phyloP scores from a whole-genome alignment of 2,113 vertebrate genomes.

The Vulpes vulpes region DNA sequence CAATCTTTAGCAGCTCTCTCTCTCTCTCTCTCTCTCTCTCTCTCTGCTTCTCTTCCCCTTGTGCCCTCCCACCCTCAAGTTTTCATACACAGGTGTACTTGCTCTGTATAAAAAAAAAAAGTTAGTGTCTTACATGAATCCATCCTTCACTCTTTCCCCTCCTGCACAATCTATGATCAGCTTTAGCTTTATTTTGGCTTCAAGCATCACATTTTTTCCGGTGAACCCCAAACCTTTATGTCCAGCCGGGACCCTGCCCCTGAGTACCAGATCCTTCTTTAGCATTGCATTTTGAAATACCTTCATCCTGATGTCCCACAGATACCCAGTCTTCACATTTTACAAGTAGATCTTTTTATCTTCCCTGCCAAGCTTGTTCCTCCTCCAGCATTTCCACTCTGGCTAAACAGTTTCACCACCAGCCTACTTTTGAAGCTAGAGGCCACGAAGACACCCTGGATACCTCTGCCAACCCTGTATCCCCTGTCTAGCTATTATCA shows the following conservation, averaged over 20 bases:
- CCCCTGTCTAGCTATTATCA: background rate
- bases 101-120: background rate
- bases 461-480: background rate
- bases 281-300: background rate
- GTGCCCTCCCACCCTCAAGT: background rate
- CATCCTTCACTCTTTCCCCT: background rate
- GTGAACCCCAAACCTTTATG: background rate
- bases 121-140: background rate
- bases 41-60: background rate
- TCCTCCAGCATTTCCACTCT: background rate
- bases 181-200: background rate
- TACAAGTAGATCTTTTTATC: background rate
- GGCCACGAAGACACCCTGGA: background rate
- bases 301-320: background rate
- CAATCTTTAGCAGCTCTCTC: background rate
- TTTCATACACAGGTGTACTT: background rate
- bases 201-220: background rate
- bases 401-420: background rate
- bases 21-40: background rate
- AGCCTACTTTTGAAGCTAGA: background rate
- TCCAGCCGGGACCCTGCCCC: background rate
- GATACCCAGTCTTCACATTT: background rate
- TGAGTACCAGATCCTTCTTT: background rate
- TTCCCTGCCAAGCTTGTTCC: background rate
- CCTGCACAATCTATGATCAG: background rate